Conservation (phyloP, 2,113 vertebrate genomes). For the Barnardius zonarius region DNA sequence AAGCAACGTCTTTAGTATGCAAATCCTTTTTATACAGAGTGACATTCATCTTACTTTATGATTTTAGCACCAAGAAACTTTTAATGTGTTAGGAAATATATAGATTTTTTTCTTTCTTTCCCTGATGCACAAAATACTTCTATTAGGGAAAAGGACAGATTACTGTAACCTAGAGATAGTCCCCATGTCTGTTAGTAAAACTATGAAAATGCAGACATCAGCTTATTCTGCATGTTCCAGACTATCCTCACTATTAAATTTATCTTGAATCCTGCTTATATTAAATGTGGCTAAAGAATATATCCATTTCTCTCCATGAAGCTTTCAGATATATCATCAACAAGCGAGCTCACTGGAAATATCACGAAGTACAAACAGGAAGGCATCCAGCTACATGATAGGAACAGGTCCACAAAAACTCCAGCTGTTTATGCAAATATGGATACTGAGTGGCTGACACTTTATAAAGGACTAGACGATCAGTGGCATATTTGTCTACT, state of each 20-base stretch:
- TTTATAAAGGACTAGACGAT: constrained; percentile 53
- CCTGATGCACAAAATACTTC: not conserved
- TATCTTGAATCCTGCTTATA: constrained; percentile 7
- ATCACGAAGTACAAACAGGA: constrained; percentile 1
- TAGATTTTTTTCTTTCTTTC: not conserved
- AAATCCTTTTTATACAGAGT: not conserved
- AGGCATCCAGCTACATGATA: constrained; percentile 43
- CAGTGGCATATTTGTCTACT: constrained; percentile 35
- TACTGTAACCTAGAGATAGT: not conserved
- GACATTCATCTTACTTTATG: not conserved
- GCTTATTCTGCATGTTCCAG: not conserved
- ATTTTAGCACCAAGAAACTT: not conserved
- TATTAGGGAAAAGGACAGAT: not conserved
- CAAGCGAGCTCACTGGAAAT: not conserved
- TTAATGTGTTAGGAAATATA: not conserved
- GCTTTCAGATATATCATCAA: constrained; percentile 30
- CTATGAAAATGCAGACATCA: not conserved
- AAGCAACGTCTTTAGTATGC: not conserved
- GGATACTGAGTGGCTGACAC: constrained; percentile 35
- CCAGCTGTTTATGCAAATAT: constrained; percentile 63
- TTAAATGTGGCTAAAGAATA: not conserved
- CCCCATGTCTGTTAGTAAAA: not conserved
- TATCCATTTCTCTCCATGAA: not conserved
- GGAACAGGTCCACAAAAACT: constrained; percentile 44
- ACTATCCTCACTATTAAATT: not conserved